phyloP scores from a whole-genome alignment of 2,797 vertebrate genomes.

The Podargus strigoides region DNA sequence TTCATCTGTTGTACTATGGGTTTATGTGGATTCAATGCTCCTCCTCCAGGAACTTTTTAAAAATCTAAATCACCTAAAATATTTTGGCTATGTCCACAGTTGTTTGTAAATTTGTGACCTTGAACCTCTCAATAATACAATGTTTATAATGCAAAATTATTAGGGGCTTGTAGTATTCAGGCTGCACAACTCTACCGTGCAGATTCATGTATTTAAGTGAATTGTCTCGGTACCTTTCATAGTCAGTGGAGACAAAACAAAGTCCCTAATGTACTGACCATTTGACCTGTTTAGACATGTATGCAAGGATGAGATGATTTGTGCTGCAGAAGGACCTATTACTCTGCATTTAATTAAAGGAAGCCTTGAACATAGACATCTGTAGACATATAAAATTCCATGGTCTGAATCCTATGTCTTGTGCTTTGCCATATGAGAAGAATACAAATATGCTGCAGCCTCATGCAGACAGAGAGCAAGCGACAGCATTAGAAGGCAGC shows the following conservation, averaged over 20 bases:
- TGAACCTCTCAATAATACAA: neutral
- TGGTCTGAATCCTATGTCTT: neutral
- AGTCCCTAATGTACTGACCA: neutral
- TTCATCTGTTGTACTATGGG: neutral
- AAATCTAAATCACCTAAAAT: neutral
- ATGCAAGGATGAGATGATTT: neutral
- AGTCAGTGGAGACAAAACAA: neutral
- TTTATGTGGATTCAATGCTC: neutral
- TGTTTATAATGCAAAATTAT: neutral
- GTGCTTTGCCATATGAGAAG: neutral
- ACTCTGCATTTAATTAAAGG: neutral
- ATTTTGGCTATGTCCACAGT: neutral
- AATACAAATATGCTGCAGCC: neutral
- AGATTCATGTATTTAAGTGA: neutral
- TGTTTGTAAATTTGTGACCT: neutral
- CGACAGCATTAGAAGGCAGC: neutral
- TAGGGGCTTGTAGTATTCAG: neutral
- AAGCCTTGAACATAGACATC: neutral
- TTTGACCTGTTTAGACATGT: neutral
- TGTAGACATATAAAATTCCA: neutral
- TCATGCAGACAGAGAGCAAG: neutral
- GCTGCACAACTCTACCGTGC: neutral
- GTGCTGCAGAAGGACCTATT: neutral
- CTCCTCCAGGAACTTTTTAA: neutral
- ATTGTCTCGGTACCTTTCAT: neutral